A percentile compares a stretch with the other conserved stretches of the same genome.
Conservation (phyloP, 2,888 invertebrate species). For the Sinotaia quadrata region DNA sequence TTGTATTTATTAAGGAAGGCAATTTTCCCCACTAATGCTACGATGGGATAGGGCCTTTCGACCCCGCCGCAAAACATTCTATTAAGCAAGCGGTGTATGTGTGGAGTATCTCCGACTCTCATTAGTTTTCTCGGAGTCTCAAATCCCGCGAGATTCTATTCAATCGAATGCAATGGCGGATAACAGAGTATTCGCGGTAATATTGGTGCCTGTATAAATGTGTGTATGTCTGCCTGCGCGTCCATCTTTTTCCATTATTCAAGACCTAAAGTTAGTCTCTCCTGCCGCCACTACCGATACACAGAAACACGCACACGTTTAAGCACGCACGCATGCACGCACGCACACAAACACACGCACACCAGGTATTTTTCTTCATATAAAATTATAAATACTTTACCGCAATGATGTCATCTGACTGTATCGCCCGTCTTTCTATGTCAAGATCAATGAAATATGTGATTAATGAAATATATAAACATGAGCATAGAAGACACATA, state of each 20-base stretch:
- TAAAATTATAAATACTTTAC: no score
- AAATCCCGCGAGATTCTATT: background rate
- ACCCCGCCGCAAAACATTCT: constrained; percentile 23
- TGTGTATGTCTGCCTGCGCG: background rate
- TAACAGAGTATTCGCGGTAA: constrained; percentile 1
- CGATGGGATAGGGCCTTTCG: background rate
- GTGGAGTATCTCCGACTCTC: constrained; percentile 2
- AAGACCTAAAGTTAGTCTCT: constrained; percentile 12
- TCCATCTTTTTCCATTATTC: constrained; percentile 7
- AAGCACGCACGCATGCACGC: constrained; percentile 10
- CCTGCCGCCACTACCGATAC: background rate
- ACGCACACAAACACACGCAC: background rate
- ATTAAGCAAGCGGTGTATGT: constrained; percentile 9
- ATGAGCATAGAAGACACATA: no score
- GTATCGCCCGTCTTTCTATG: no score
- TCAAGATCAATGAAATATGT: no score
- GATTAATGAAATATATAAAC: no score
- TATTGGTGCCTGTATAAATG: background rate
- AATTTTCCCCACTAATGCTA: constrained; percentile 2
- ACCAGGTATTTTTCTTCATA: no score
- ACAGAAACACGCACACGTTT: background rate
- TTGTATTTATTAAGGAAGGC: constrained; percentile 30
- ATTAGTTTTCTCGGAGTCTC: constrained; percentile 16
- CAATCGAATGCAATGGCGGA: background rate
- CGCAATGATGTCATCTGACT: no score